A percentile compares a stretch with the other conserved stretches of the same genome.
phyloP scores from a whole-genome alignment of 2,797 vertebrate genomes.

The Garrulus glandarius region DNA sequence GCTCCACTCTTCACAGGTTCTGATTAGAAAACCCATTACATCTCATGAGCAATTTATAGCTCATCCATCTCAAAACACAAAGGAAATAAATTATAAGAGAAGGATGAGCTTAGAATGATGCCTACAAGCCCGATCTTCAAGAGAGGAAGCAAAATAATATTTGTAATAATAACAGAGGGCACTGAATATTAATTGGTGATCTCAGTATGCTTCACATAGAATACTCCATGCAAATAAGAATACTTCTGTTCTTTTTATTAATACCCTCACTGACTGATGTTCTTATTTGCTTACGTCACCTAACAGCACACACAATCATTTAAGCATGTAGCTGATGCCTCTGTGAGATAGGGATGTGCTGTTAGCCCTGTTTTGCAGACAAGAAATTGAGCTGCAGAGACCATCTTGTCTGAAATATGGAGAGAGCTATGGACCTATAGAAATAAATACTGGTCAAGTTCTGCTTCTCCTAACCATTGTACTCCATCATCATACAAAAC shows the following conservation, averaged over 20 bases:
- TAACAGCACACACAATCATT: background rate
- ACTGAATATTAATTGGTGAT: background rate
- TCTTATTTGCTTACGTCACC: background rate
- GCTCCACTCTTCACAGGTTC: background rate
- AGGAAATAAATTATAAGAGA: slow-evolving; percentile 6
- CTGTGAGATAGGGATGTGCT: background rate
- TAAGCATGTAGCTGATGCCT: background rate
- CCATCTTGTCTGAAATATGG: background rate
- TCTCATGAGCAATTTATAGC: slow-evolving; percentile 6
- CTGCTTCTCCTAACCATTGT: background rate
- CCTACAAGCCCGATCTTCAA: background rate
- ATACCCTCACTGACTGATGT: background rate
- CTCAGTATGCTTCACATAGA: background rate
- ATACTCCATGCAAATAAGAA: background rate
- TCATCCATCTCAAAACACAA: background rate
- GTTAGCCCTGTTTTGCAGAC: background rate
- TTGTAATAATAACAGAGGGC: background rate
- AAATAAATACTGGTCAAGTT: background rate
- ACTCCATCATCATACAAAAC: background rate
- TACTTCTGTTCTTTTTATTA: background rate
- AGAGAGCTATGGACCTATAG: background rate
- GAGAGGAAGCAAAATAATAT: background rate
- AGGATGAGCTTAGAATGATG: background rate
- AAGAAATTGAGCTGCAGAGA: background rate
- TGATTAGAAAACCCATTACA: background rate